Evolutionary conservation across 1,140 invertebrate species (phyloP), one percentile per base, ranked within the genome.

Genomic region (Anoplophora glabripennis): DNA sequence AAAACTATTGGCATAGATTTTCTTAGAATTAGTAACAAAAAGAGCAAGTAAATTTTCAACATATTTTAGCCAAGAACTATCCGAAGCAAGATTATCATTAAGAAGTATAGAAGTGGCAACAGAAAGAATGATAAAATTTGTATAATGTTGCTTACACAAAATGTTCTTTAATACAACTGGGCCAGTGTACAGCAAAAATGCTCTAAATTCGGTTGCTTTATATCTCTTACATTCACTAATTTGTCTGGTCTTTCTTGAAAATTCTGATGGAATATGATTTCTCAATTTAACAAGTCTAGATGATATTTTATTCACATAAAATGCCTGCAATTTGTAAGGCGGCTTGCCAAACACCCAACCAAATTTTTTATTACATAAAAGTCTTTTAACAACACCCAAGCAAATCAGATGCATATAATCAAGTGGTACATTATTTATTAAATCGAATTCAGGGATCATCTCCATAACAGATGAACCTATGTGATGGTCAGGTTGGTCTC

Each of bases 391-490:
- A n/a, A n/a, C n/a, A n/a, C n/a, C 44, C 21, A 46, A 9, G 9
- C 44, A 46, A 14, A 46, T 9, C 3, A 46, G 21, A 17, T 46
- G 44, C 44, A 46, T 46, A 14, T 46, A 46, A 21, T 46, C 44
- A 2, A 21, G 12, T 3, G 44, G 44, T 17, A 46, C 14, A 17
- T 10, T 4, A 4, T 46, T 11, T 3, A 46, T 46, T 17, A 46
- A 17, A 17, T 46, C 44, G 14, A 46, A 2, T 14, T 18, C 9
- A 3, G 44, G 44, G 4, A 46, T 46, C 1, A 2, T 11, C 21
- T 3, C 12, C 12, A 11, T 4, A 4, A 17, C 7, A 46, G 10
- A 3, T 3, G 2, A 14, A 12, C 21, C 21, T 28, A 5, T 28
- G 21, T 28, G 21, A 28, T 28, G 21, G 5, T 5, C 5, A 3